Evolutionary conservation across 1,140 invertebrate species (phyloP), one percentile per base, ranked within the genome.

Genomic region (Lepidurus packardi): DNA sequence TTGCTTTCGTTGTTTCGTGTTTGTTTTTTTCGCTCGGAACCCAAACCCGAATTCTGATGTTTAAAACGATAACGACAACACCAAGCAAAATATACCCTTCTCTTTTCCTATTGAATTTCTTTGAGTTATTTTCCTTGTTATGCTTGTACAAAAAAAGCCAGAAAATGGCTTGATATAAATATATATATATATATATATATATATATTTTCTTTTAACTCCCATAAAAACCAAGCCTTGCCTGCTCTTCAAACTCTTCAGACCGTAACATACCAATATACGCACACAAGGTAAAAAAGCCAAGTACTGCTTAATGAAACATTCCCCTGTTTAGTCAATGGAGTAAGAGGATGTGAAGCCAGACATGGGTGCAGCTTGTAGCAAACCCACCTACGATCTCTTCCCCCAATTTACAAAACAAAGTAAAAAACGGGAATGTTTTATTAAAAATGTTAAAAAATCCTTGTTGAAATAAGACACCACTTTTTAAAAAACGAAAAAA

Each of bases 331-430:
- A 21, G 53, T 65, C 53, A 65, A 65, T 65, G 53, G 21, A 65
- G 53, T 13, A 65, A 65, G 21, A 65, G 53, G 53, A 65, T 65
- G 53, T 65, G 53, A 65, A 7, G 53, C 53, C 53, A 65, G 53
- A 65, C 53, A 65, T 65, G 53, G 53, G 53, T 65, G 53, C 53
- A 65, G 53, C 53, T 65, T 65, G 53, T 65, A 65, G 53, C 53
- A 65, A 34, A 65, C 53, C 53, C 53, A 65, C 53, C 53, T 65
- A 65, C 53, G 16, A 65, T 21, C 21, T 7, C 21, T 13, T 13
- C 21, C 53, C 16, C 9, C 53, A 65, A 65, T n/a, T 65, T 65
- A 65, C 53, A 65, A 65, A 65, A 65, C 53, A 65, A 65, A 0
- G 53, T 65, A 21, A 13, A 13, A 65, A 34, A 34, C 34, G 34